Percentiles rank a stretch among this genome's conserved stretches.
Conservation (phyloP, 2,113 vertebrate species). For the Dryoscopus gambensis region DNA sequence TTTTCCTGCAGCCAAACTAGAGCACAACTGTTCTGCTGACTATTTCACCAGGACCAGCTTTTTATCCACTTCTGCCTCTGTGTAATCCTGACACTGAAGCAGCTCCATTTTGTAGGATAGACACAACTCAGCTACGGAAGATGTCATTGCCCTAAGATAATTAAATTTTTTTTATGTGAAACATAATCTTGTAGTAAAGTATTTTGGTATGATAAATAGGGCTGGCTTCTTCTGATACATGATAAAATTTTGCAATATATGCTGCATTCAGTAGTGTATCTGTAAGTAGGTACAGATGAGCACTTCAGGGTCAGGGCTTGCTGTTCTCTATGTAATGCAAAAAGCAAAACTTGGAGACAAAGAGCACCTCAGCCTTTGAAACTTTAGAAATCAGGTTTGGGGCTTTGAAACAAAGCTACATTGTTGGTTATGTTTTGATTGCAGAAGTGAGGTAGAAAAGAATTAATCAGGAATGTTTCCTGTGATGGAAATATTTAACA, state of each 20-base stretch:
- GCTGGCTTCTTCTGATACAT: not conserved
- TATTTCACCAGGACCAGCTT: not conserved
- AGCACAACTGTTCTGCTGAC: not conserved
- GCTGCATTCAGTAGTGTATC: not conserved
- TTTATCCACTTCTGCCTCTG: not conserved
- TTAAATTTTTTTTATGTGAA: not conserved
- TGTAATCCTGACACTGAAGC: not conserved
- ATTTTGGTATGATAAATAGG: not conserved
- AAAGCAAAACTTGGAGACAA: not conserved
- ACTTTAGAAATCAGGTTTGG: not conserved
- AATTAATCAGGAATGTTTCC: not conserved
- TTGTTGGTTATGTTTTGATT: not conserved
- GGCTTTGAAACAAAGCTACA: not conserved
- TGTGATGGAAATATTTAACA: not conserved
- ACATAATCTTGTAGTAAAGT: not conserved
- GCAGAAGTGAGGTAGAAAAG: not conserved
- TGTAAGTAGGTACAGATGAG: not conserved
- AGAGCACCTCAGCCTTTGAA: not conserved
- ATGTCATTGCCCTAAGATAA: not conserved
- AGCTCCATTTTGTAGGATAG: not conserved
- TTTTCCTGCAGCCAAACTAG: not conserved
- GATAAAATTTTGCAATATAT: not conserved
- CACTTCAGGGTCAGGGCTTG: not conserved
- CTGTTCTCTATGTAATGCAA: not conserved
- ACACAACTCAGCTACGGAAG: not conserved